Base-by-base conservation (phyloP, 2,113 vertebrate species). In the Sclerurus mexicanus region DNA sequence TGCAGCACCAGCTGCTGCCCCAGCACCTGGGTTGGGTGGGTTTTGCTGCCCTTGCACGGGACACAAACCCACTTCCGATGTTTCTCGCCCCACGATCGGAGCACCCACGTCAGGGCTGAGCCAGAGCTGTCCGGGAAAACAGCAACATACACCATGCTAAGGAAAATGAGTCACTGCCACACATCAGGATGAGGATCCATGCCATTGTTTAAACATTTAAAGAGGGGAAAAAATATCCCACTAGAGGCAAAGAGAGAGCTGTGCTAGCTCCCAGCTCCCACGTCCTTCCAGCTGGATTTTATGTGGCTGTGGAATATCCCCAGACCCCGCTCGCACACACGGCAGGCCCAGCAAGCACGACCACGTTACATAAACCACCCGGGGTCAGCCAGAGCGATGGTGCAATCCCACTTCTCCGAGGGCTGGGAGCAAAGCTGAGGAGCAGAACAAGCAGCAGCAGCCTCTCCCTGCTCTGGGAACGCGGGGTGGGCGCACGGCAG, bases 261-360 rank as follows among this genome's bases (percentile, higher is more conserved):
- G 35, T 87, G 76, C 56, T 31, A 78, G 74, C 55, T 94, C 82
- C 74, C 75, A 74, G 53, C 76, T 93, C 75, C 56, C 74, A 76
- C 17, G 19, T 49, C 62, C 88, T 62, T 25, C 20, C 72, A 88
- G 81, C 66, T 40, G 14, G 75, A 44, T 47, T 59, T 76, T 87
- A 76, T 14, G 12, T 18, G 67, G 79, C 68, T 47, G 52, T 14
- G 69, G 92, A 71, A 78, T 35, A 42, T 27, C 30, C 68, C 7
- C 40, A 88, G 44, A 74, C 12, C 11, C 8, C 25, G 47, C 75
- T 44, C 10, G 5, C 37, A 39, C 56, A 27, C 9, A n/a, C 55
- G 37, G 19, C 75, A 75, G 55, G 44, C 50, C 49, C 15, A 27
- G 90, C 81, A 39, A 92, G 74, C 40, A 35, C 4, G 5, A 75